Base-by-base conservation (phyloP, 2,888 invertebrate species). In the Tinea trinotella region DNA sequence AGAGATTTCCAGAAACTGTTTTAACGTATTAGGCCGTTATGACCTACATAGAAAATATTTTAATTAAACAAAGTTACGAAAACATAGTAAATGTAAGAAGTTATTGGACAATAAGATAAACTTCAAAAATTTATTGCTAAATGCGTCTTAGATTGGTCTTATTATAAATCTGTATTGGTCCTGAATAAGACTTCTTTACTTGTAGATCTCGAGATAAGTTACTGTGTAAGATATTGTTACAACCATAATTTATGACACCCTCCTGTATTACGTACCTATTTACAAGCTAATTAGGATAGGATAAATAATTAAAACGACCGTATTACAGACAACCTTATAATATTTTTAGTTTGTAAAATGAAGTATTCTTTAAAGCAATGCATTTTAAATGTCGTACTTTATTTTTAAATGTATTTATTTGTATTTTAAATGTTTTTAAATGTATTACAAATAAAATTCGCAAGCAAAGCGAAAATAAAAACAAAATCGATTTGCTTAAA, bases 401-500 rank as follows among this genome's bases (percentile, higher is more conserved):
- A n/a, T n/a, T n/a, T n/a, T n/a, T n/a, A n/a, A n/a, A n/a, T n/a
- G n/a, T n/a, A n/a, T n/a, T n/a, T n/a, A n/a, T n/a, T n/a, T n/a
- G n/a, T n/a, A n/a, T n/a, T n/a, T n/a, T n/a, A n/a, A n/a, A n/a
- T n/a, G n/a, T n/a, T n/a, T n/a, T n/a, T n/a, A n/a, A n/a, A n/a
- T n/a, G n/a, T 35, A 35, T 35, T 35, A 5, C 22, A 35, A 40
- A n/a, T 40, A 13, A 40, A 40, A 40, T 40, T 30, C 40, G 40
- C 13, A 12, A 13, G 13, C 40, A 40, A 13, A 13, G 7, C 30
- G 30, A 4, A 7, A 4, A 30, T 30, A 30, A 30, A 7, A 30
- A 30, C n/a, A 30, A 30, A 30, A 30, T 40, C 40, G 40, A 40
- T 40, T 40, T 40, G 35, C 40, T 15, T n/a, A 40, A 40, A 40